Conservation (phyloP, 2,113 vertebrate species). For the Thunnus thynnus region DNA sequence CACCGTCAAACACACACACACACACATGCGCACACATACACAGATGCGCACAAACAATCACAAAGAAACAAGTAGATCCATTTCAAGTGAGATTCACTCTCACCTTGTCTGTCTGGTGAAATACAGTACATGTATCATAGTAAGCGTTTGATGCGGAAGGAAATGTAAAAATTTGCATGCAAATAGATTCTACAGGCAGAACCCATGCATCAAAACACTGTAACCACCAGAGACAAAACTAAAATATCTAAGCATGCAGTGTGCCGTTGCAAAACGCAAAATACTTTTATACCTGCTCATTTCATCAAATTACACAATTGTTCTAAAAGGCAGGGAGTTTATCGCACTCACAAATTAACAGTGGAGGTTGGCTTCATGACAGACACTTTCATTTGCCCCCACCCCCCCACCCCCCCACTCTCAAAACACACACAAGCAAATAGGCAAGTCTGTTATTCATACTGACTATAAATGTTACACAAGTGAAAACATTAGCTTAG, state of each 20-base stretch:
- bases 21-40: constrained; percentile 18
- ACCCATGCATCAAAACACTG: constrained; percentile 76
- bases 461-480: constrained; percentile 45
- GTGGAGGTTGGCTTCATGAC: not conserved
- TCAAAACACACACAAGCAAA: constrained; percentile 24
- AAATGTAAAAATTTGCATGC: constrained; percentile 81
- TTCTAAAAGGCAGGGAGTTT: constrained; percentile 33
- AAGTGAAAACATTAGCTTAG: constrained; percentile 49
- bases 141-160: constrained; percentile 70
- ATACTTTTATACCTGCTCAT: constrained; percentile 22
- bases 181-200: constrained; percentile 77
- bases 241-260: constrained; percentile 55
- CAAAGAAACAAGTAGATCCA: constrained; percentile 63
- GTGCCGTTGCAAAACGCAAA: constrained; percentile 21
- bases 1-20: constrained; percentile 27
- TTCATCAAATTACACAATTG: constrained; percentile 47
- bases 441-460: constrained; percentile 35
- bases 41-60: constrained; percentile 52
- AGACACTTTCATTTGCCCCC: constrained; percentile 32
- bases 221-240: constrained; percentile 66
- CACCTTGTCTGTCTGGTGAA: constrained; percentile 64
- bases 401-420: not conserved
- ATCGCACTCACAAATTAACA: constrained; percentile 24
- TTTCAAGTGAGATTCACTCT: constrained; percentile 63
- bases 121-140: constrained; percentile 74